Evolutionary conservation across 2,113 vertebrate genomes (phyloP), one percentile per base, ranked within the genome.

Genomic region (Silurus meridionalis): DNA sequence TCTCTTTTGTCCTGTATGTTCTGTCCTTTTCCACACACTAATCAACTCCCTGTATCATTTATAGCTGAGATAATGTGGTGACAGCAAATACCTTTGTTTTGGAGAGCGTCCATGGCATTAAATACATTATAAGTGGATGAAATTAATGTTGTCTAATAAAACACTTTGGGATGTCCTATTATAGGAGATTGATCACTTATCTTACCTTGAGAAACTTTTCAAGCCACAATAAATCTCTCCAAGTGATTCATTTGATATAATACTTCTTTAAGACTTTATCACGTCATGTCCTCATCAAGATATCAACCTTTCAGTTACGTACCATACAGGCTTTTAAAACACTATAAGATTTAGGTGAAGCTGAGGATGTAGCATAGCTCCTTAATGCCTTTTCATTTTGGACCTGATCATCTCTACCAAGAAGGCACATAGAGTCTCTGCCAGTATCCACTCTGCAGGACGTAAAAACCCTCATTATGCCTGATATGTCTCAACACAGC

Each of bases 401-500:
- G 46, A 53, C 66, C 10, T 6, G 13, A 52, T 21, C 15, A 21
- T 23, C 23, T 55, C 23, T 57, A 57, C 55, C 25, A 13, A 3
- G 37, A 8, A 4, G n/a, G 60, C 80, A 66, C 15, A 50, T 52
- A 8, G 80, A 50, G 81, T 21, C 61, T 81, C 80, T 23, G 23
- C 17, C 10, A 17, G 48, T 28, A 69, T 71, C 25, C 21, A 55
- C 55, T 80, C 55, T 17, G 58, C 10, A 6, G 52, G 77, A 78
- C 66, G n/a, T 19, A 23, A 85, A 37, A 58, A 69, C 75, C 52
- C 50, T 85, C 50, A 66, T 79, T 50, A 57, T 52, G 17, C 52
- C 77, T 80, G 11, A n/a, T 85, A 21, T 63, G n/a, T 37, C 21
- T 63, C n/a, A 86, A 74, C 23, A 23, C 53, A 60, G 85, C 78